phyloP scores from a whole-genome alignment of 1,140 invertebrate species.

The Rhynchophorus ferrugineus region DNA sequence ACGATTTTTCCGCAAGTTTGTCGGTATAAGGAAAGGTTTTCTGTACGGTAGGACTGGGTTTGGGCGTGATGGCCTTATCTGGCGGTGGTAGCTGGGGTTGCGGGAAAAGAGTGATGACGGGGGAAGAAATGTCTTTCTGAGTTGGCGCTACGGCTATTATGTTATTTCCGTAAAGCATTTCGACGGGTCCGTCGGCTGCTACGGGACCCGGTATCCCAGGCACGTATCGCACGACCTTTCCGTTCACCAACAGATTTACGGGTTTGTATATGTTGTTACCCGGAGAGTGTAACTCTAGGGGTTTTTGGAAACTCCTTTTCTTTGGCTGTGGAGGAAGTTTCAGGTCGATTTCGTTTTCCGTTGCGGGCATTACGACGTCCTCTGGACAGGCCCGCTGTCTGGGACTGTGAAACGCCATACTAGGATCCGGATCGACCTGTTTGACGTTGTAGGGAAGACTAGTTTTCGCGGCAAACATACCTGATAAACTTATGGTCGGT shows the following conservation, averaged over 20 bases:
- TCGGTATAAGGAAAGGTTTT: not conserved
- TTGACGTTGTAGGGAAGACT: constrained; percentile 12
- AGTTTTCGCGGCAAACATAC: constrained; percentile 7
- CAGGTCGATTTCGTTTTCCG: not conserved
- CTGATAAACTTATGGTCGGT: constrained; percentile 28
- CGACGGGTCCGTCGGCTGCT: constrained; percentile 28
- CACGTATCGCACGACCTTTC: constrained; percentile 54
- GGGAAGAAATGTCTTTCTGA: constrained; percentile 1
- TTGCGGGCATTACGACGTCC: not conserved
- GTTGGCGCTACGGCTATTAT: constrained; percentile 12
- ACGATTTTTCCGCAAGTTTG: not conserved
- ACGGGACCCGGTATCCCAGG: constrained; percentile 77
- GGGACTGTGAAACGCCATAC: constrained; percentile 7
- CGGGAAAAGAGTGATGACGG: too few relatives aligned
- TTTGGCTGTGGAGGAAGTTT: not conserved
- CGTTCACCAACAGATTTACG: constrained; percentile 51
- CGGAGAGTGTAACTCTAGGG: not conserved
- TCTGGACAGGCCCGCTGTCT: not conserved
- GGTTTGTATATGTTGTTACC: constrained; percentile 54
- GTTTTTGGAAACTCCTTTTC: constrained; percentile 2
- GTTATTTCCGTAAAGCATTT: constrained; percentile 21
- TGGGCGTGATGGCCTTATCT: not conserved
- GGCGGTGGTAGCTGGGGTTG: too few relatives aligned
- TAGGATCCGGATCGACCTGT: constrained; percentile 23
- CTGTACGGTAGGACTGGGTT: not conserved